Evolutionary conservation across 2,797 vertebrate species (phyloP).

Genomic region (Nyctibius grandis): DNA sequence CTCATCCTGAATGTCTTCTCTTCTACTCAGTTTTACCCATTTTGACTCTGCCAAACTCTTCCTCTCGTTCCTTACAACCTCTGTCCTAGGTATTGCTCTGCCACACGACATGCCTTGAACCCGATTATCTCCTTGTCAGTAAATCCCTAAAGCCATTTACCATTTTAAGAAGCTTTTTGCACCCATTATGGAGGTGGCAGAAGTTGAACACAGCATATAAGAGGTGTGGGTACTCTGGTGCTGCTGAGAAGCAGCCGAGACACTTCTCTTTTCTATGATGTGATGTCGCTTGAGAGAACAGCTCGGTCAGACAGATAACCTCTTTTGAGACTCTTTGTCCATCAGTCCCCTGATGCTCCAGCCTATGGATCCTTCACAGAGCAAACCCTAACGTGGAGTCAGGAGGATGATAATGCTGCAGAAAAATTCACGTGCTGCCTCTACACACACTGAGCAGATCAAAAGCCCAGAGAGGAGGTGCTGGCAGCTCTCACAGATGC

Average conservation of each 20-base stretch:
- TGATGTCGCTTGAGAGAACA: not conserved
- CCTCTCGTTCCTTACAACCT: not conserved
- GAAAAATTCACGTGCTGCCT: not conserved
- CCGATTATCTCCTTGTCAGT: not conserved
- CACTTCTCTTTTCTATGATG: not conserved
- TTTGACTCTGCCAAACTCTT: not conserved
- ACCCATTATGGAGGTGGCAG: not conserved
- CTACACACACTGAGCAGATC: not conserved
- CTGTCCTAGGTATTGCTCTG: not conserved
- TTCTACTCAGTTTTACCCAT: not conserved
- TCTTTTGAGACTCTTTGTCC: not conserved
- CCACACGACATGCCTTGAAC: not conserved
- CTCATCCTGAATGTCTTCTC: not conserved
- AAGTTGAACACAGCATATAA: not conserved
- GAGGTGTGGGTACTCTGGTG: not conserved
- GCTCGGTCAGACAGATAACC: not conserved
- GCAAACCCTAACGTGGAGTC: not conserved
- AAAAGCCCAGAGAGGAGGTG: not conserved
- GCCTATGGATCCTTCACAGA: not conserved
- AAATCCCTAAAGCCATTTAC: not conserved
- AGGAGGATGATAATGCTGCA: not conserved
- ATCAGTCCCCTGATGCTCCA: not conserved
- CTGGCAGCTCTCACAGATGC: not conserved
- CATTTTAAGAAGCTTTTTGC: conserved; percentile 1
- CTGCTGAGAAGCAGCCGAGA: not conserved